These are phyloP conservation scores for Drosophila micromelanica DNA, from an alignment of 1,140 invertebrate genomes.

Conservation along the genomic window DNA sequence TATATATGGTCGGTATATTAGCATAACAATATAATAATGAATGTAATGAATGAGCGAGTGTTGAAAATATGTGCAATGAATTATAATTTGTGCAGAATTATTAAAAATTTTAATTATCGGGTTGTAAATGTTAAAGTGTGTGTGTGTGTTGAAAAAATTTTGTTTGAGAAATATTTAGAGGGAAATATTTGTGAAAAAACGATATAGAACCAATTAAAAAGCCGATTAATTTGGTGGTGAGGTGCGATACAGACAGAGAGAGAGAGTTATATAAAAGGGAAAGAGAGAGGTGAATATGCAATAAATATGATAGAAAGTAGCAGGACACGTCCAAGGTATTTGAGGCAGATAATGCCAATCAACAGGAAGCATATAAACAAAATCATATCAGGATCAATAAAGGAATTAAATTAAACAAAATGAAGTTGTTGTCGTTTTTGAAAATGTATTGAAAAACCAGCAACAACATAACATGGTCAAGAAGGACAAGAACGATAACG, in stretches of 20 bases:
- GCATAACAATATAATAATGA: not conserved
- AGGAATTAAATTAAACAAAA: not conserved
- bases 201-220: constrained; percentile 5
- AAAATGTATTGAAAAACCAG: not conserved
- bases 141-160: not conserved
- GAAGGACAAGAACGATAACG: constrained; percentile 7
- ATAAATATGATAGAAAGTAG: not conserved
- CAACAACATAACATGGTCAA: constrained; percentile 13
- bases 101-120: not conserved
- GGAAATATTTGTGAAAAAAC: constrained; percentile 7
- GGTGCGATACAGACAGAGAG: not conserved
- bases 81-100: constrained; percentile 14
- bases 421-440: not conserved
- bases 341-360: constrained; percentile 15
- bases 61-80: constrained; percentile 12
- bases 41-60: too few relatives aligned
- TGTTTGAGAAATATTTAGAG: constrained; percentile 1
- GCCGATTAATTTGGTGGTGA: constrained; percentile 5
- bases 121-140: too few relatives aligned
- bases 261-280: not conserved
- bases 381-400: not conserved
- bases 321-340: constrained; percentile 37
- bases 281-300: not conserved
- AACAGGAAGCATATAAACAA: constrained; percentile 2
- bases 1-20: not conserved